Base-by-base conservation (phyloP, 2,113 vertebrate species). In the Menidia beryllina region DNA sequence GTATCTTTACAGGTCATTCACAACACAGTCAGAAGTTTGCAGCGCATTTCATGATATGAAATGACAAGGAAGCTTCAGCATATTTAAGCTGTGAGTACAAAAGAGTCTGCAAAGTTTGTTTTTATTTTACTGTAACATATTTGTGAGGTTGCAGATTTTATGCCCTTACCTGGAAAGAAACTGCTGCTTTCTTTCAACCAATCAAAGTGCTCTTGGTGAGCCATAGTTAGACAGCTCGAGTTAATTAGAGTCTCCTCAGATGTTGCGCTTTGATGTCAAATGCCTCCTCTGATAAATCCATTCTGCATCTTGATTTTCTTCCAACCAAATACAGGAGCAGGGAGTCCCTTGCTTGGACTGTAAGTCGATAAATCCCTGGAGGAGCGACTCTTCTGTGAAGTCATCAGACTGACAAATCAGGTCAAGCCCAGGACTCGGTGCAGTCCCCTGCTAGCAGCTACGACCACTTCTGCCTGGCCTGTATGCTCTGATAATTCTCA, bases 111-210 rank as follows among this genome's bases (percentile, higher is more conserved):
- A n/a, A n/a, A 20, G 64, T 63, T 11, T 39, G 8, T 20, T 60
- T 17, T 23, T 64, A 2, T 50, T 19, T n/a, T n/a, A 26, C 14
- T 20, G 20, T 7, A 43, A 45, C 4, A 5, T 4, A 24, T 12
- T 47, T 0, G 15, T 30, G 34, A 48, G 70, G 38, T 24, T 43
- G 3, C 7, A 53, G 50, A 65, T 6, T 8, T 34, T 6, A 69
- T 50, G 50, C 57, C 79, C 92, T 91, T 90, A 93, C 93, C 93
- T 92, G 89, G 86, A 52, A 91, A 83, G 54, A 86, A 72, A 85
- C 66, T 75, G 65, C 84, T 30, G 15, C 45, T 74, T 53, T 84
- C 83, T 72, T 81, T 87, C 30, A 77, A 49, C 77, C 72, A 87
- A 79, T 85, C 64, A 67, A 77, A 85, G 38, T 68, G 82, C 59